A percentile compares a stretch with the other conserved stretches of the same genome.
These are phyloP conservation scores for Poeciliopsis paucimaculata DNA, from an alignment of 2,797 vertebrate species.

Conservation along the genomic window DNA sequence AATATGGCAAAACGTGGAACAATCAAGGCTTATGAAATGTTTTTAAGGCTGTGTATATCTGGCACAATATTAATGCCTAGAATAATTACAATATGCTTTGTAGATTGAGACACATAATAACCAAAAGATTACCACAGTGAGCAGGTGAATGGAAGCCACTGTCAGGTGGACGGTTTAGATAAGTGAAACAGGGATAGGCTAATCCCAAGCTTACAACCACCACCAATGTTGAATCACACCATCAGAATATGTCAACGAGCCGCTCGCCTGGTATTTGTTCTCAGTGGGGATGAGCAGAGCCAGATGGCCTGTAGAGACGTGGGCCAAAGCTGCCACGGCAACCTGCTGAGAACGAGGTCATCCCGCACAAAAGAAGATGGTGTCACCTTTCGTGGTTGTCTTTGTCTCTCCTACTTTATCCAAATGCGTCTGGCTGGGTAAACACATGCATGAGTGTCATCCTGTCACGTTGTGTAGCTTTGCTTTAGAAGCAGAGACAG, in stretches of 20 bases:
- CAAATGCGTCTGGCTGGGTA: slow-evolving; percentile 20
- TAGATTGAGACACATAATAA: slow-evolving; percentile 7
- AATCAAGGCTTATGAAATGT: background rate
- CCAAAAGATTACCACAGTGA: slow-evolving; percentile 34
- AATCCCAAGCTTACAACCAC: slow-evolving; percentile 68
- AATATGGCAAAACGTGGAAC: background rate
- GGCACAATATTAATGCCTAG: slow-evolving; percentile 15
- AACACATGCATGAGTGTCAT: slow-evolving; percentile 47
- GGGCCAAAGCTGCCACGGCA: slow-evolving; percentile 51
- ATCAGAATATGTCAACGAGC: slow-evolving; percentile 63
- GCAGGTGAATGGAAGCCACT: slow-evolving; percentile 43
- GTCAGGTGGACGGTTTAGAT: slow-evolving; percentile 49
- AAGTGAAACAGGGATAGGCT: slow-evolving; percentile 45
- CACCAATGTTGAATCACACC: slow-evolving; percentile 64
- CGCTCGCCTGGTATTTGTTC: slow-evolving; percentile 55
- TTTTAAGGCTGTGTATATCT: background rate
- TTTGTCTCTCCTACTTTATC: slow-evolving; percentile 24
- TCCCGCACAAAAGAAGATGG: slow-evolving; percentile 55
- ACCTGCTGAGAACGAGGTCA: slow-evolving; percentile 68
- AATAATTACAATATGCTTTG: slow-evolving; percentile 29
- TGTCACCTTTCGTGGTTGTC: slow-evolving; percentile 60
- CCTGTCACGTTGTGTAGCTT: slow-evolving; percentile 16
- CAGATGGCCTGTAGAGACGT: slow-evolving; percentile 71
- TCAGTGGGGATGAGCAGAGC: slow-evolving; percentile 50
- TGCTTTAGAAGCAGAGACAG: slow-evolving; percentile 7